A percentile compares a stretch with the other conserved stretches of the same genome.
These are phyloP conservation scores for Zapornia atra DNA, from an alignment of 2,113 vertebrate genomes.

Conservation along the genomic window DNA sequence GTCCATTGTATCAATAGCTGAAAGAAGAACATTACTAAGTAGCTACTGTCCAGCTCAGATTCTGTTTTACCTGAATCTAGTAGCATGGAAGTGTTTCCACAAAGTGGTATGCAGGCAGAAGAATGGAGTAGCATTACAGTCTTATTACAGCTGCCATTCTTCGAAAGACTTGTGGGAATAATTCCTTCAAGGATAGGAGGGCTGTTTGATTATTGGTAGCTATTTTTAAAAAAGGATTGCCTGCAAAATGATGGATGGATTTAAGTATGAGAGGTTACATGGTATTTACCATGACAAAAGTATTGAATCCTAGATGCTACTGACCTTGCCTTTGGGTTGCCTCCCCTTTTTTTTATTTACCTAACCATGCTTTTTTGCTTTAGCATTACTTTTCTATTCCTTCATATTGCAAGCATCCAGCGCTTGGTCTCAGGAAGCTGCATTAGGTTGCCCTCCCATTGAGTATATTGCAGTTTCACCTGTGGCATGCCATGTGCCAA, in stretches of 20 bases:
- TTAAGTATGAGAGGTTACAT: background rate
- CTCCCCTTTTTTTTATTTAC: fast-evolving
- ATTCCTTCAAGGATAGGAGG: background rate
- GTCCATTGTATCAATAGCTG: background rate
- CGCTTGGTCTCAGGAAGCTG: background rate
- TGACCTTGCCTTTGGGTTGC: background rate
- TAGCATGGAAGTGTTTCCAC: background rate
- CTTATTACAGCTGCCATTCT: background rate
- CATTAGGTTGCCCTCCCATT: background rate
- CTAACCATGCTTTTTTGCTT: background rate
- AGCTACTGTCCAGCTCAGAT: background rate
- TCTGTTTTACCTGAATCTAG: background rate
- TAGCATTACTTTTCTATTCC: background rate
- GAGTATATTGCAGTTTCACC: background rate
- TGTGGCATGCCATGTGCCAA: background rate
- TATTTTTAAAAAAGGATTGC: background rate
- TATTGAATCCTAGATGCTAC: background rate
- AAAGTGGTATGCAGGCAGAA: background rate
- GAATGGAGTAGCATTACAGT: background rate
- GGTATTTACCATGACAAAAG: background rate
- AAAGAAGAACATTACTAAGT: background rate
- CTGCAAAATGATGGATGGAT: background rate
- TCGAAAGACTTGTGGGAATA: background rate
- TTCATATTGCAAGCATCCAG: background rate
- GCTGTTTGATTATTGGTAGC: background rate